These are phyloP conservation scores for Hyles euphorbiae DNA, from an alignment of 1,140 invertebrate genomes.

Conservation along the genomic window DNA sequence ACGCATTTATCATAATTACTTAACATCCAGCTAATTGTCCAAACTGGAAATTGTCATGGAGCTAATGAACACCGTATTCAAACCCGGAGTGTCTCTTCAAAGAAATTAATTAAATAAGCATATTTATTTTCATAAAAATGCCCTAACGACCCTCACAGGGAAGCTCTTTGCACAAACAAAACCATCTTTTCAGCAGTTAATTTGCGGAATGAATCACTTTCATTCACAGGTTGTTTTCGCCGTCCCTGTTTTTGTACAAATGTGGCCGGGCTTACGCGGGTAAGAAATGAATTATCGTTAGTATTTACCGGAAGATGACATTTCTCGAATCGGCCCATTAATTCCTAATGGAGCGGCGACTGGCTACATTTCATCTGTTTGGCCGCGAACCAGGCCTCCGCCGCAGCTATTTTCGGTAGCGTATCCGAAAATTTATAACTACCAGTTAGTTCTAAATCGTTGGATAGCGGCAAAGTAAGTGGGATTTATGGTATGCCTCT, in stretches of 20 bases:
- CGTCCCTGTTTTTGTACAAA: slow-evolving; percentile 33
- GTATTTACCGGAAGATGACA: slow-evolving; percentile 67
- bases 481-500: slow-evolving; percentile 53
- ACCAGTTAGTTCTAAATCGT: slow-evolving; percentile 64
- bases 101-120: slow-evolving; percentile 12
- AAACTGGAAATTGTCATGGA: too few species aligned
- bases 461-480: slow-evolving; percentile 58
- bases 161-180: slow-evolving; percentile 26
- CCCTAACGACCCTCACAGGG: slow-evolving; percentile 12
- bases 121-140: slow-evolving; percentile 16
- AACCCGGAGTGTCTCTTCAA: slow-evolving; percentile 3
- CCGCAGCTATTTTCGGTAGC: slow-evolving; percentile 66
- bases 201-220: slow-evolving; percentile 44
- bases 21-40: too few species aligned
- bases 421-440: slow-evolving; percentile 65
- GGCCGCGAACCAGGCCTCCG: slow-evolving; percentile 58
- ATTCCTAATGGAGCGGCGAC: slow-evolving; percentile 66
- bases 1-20: too few species aligned
- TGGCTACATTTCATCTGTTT: slow-evolving; percentile 67
- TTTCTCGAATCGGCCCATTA: slow-evolving; percentile 69
- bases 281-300: slow-evolving; percentile 52
- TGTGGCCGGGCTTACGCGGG: slow-evolving; percentile 28
- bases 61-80: neutral
- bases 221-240: slow-evolving; percentile 32
- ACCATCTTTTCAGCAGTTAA: slow-evolving; percentile 36